phyloP scores from a whole-genome alignment of 1,140 invertebrate genomes.

The Rhynchophorus ferrugineus region DNA sequence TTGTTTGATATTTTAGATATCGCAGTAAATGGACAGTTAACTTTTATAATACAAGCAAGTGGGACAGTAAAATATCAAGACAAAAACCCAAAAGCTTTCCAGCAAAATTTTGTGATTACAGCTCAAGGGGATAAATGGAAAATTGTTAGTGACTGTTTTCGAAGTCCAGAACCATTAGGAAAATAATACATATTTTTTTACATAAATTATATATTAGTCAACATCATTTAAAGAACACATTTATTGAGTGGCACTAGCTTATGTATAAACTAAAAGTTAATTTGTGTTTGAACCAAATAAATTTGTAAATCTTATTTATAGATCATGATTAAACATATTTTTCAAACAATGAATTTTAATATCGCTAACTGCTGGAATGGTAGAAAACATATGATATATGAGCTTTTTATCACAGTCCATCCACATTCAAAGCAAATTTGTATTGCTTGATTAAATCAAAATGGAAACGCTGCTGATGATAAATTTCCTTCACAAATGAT shows the following conservation, averaged over 20 bases:
- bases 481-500: too few species aligned
- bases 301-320: too few species aligned
- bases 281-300: too few species aligned
- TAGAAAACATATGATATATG: too few species aligned
- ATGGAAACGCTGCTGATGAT: too few species aligned
- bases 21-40: slow-evolving; percentile 58
- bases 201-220: background rate
- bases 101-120: slow-evolving; percentile 75
- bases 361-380: too few species aligned
- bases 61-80: slow-evolving; percentile 63
- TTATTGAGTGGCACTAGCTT: background rate
- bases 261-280: too few species aligned
- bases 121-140: slow-evolving; percentile 81
- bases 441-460: too few species aligned
- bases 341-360: too few species aligned
- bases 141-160: slow-evolving; percentile 73
- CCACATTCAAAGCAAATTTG: too few species aligned
- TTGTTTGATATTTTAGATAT: slow-evolving; percentile 29
- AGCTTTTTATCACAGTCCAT: too few species aligned
- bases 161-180: slow-evolving; percentile 55
- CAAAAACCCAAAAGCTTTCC: slow-evolving; percentile 57
- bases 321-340: too few species aligned
- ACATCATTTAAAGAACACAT: background rate
- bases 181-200: slow-evolving; percentile 14
- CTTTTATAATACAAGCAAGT: slow-evolving; percentile 66